These are phyloP conservation scores for Microtus ochrogaster DNA, from an alignment of 2,113 vertebrate genomes.

Conservation along the genomic window DNA sequence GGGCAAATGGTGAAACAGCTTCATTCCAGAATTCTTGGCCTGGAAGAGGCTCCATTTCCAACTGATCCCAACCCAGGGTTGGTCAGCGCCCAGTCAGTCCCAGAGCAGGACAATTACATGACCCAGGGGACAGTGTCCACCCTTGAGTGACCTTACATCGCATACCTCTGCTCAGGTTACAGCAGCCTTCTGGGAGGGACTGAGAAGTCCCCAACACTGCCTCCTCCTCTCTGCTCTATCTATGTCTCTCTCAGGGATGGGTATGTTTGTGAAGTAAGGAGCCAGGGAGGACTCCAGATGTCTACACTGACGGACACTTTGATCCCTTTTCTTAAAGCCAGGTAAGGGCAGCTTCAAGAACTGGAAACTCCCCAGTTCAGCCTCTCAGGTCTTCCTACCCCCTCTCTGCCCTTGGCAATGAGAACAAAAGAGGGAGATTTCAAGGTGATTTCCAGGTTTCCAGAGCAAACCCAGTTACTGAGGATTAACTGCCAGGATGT, in stretches of 20 bases:
- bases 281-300: background rate
- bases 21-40: background rate
- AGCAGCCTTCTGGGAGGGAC: slow-evolving; percentile 47
- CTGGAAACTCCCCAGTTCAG: slow-evolving; percentile 62
- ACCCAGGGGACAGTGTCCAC: background rate
- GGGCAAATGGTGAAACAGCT: background rate
- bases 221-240: slow-evolving; percentile 57
- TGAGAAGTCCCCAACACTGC: slow-evolving; percentile 53
- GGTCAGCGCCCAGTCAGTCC: slow-evolving; percentile 7
- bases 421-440: slow-evolving; percentile 81
- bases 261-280: background rate
- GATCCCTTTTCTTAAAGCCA: background rate
- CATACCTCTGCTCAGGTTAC: slow-evolving; percentile 72
- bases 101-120: background rate
- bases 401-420: slow-evolving; percentile 51
- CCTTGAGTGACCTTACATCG: slow-evolving; percentile 57
- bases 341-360: background rate
- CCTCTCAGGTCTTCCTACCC: slow-evolving; percentile 8
- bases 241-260: slow-evolving; percentile 42
- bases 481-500: slow-evolving; percentile 31
- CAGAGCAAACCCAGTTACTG: slow-evolving; percentile 53
- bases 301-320: background rate
- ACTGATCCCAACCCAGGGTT: background rate
- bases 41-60: background rate
- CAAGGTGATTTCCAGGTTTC: slow-evolving; percentile 83